Evolutionary conservation across 2,113 vertebrate species (phyloP), one percentile per base, ranked within the genome.

Genomic region (Macheiramphus alcinus): DNA sequence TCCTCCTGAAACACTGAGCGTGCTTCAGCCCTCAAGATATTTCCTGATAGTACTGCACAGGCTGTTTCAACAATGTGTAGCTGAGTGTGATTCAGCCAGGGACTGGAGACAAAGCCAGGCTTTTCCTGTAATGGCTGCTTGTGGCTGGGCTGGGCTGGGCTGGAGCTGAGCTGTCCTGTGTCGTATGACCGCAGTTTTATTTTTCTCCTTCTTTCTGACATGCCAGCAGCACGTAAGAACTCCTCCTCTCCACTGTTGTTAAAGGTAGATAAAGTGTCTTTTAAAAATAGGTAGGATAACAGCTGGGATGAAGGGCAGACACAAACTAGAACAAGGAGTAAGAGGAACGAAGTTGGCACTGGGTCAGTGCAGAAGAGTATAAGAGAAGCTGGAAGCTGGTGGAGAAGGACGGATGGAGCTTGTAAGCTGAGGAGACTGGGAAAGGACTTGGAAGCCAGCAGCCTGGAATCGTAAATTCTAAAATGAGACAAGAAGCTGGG

Each of bases 81-180:
- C 88, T 81, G 91, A 94, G 68, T 0, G 1, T 95, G 94, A 88
- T 96, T 94, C 94, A 96, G 80, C 84, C 87, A 76, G 81, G 76
- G 96, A 3, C 91, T 70, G 81, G 86, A 95, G 79, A 85, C 93
- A 97, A 95, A 96, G 95, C 93, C 94, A 95, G 84, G 91, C 94
- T 93, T 91, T 95, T 94, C 96, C 93, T 96, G 93, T 91, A 95
- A 94, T 93, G 94, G 86, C 94, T 97, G 94, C 83, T 91, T 94
- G 88, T 53, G 80, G 82, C 94, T 91, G 88, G 94, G 82, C 88
- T 82, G 73, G 81, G 58, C 62, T 80, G 74, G 86, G 55, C 82
- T 96, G 90, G 56, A 91, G 71, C 93, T 82, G 79, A 86, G 66
- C 95, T 86, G 93, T 22, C 52, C 56, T 71, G 70, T 88, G 87